Evolutionary conservation across 1,140 invertebrate species (phyloP).

Genomic region (Helicoverpa armigera): DNA sequence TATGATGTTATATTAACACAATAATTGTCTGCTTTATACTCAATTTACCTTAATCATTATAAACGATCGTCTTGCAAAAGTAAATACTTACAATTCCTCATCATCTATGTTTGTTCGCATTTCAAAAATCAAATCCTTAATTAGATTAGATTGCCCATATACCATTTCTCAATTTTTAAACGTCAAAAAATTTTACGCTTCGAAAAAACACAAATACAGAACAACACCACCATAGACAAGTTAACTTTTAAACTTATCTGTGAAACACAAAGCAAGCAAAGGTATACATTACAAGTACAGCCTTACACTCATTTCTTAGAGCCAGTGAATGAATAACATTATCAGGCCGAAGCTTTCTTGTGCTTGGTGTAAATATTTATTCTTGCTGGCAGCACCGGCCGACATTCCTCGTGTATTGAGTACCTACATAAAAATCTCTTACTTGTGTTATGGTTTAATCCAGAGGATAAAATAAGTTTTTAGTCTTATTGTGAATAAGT

Average conservation of each 20-base stretch:
- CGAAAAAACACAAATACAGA: background rate
- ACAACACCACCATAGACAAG: slow-evolving; percentile 28
- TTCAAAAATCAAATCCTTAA: too few relatives aligned
- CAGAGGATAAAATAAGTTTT: slow-evolving; percentile 30
- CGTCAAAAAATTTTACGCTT: slow-evolving; percentile 1
- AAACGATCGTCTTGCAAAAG: too few relatives aligned
- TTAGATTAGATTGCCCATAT: background rate
- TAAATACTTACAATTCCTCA: too few relatives aligned
- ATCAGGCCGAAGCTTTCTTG: slow-evolving; percentile 42
- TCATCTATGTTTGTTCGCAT: too few relatives aligned
- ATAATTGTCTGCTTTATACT: background rate
- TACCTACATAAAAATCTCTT: slow-evolving; percentile 42
- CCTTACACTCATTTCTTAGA: slow-evolving; percentile 50
- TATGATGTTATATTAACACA: background rate
- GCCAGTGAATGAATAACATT: slow-evolving; percentile 48
- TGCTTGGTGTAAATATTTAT: slow-evolving; percentile 46
- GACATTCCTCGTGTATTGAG: slow-evolving; percentile 39
- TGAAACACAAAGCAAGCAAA: slow-evolving; percentile 30
- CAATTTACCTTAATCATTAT: too few relatives aligned
- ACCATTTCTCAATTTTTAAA: background rate
- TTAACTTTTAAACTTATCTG: slow-evolving; percentile 45
- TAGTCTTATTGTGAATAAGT: slow-evolving; percentile 9
- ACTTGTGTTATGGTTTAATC: slow-evolving; percentile 44
- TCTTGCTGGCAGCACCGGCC: slow-evolving; percentile 23
- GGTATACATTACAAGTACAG: slow-evolving; percentile 48